Evolutionary conservation across 2,797 vertebrate species (phyloP), one percentile per base, ranked within the genome.

Genomic region (Platalea minor): DNA sequence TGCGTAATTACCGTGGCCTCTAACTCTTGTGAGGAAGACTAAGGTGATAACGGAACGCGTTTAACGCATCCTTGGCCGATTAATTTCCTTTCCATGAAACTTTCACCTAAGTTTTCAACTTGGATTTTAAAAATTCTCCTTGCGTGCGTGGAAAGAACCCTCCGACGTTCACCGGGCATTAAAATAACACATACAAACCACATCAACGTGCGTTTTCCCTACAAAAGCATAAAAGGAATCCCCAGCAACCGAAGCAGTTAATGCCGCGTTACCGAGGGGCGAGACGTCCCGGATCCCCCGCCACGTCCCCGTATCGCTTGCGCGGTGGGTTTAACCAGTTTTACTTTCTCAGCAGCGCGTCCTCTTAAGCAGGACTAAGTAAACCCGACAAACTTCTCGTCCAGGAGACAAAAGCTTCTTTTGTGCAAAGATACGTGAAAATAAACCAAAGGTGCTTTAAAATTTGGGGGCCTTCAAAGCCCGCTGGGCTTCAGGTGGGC

Each of bases 111-210:
- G 63, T 68, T 63, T 67, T 53, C 31, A 35, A 18, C 37, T 63
- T 8, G 15, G 7, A 16, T 28, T 46, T 54, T n/a, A 51, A 43
- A 45, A 29, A 88, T 26, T 23, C 29, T 10, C 13, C 0, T 9
- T 6, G n/a, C 1, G 2, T 12, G 29, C 20, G 3, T 12, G 10
- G 13, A 7, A 41, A 14, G 46, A n/a, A 28, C 35, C 60, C 53
- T 25, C 65, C 1, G 41, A 13, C 21, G 0, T 6, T 29, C 56
- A 1, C n/a, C 2, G 2, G 17, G 23, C 4, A 0, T 33, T 23
- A 11, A 54, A 76, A 56, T 18, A 20, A 51, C 1, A 7, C 11
- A 7, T 0, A 3, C 15, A 19, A 37, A 24, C 7, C 21, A 3
- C 11, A 18, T 4, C n/a, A 6, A 4, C 2, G 4, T 4, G n/a